Percentiles rank a stretch among this genome's conserved stretches.
phyloP scores from a whole-genome alignment of 2,888 invertebrate genomes.

The Ariolimax columbianus region DNA sequence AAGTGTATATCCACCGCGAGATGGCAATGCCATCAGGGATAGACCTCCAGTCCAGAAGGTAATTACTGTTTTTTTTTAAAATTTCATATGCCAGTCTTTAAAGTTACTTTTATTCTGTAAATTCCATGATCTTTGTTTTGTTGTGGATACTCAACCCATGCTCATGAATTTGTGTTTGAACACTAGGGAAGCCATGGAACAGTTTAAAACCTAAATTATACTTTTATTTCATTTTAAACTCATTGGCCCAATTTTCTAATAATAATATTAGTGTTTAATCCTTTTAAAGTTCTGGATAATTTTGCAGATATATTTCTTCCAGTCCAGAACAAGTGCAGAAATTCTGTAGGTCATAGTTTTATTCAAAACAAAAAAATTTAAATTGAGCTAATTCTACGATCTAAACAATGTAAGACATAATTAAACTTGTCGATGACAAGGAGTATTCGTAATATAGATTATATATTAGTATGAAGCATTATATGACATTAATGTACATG shows the following conservation, averaged over 20 bases:
- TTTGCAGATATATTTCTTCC: no score
- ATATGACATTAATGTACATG: no score
- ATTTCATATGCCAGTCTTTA: neutral
- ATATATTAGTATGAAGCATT: no score
- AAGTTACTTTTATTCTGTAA: neutral
- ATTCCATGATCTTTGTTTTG: neutral
- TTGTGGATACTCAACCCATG: neutral
- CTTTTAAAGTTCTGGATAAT: no score
- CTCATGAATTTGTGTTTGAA: neutral
- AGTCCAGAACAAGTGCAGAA: no score
- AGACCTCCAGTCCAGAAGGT: conserved; percentile 52
- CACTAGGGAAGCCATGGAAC: neutral
- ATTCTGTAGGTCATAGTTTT: no score
- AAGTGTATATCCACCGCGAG: conserved; percentile 53
- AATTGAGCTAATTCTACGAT: no score
- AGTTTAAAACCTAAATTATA: neutral
- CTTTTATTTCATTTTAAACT: neutral
- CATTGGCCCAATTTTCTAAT: neutral
- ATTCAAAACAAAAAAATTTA: no score
- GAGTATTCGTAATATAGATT: no score
- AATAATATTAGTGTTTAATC: no score
- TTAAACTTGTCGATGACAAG: no score
- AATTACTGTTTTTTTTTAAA: neutral
- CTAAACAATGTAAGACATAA: no score
- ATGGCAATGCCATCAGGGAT: conserved; percentile 50